A percentile compares a stretch with the other conserved stretches of the same genome.
Conservation (phyloP, 2,113 vertebrate species). For the Brevimyrus niger region DNA sequence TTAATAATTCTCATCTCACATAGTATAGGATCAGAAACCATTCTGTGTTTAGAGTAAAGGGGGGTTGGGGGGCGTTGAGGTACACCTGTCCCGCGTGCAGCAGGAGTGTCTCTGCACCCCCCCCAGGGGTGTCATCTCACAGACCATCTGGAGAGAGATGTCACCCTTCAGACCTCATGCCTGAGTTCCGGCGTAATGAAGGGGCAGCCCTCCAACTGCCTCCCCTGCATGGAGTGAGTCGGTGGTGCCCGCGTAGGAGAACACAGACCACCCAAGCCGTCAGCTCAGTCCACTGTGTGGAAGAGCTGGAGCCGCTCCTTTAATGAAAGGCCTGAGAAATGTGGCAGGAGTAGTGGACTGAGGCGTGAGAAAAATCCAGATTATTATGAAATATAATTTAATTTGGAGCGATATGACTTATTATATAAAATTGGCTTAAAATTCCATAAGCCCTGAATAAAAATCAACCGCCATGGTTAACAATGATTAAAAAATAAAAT, state of each 20-base stretch:
- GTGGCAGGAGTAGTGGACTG: neutral
- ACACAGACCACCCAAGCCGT: neutral
- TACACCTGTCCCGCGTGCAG: neutral
- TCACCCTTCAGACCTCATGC: conserved; percentile 33
- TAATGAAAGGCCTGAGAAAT: neutral
- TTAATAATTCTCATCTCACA: neutral
- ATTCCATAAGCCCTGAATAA: neutral
- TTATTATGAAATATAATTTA: neutral
- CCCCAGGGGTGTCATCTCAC: conserved; percentile 28
- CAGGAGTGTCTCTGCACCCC: neutral
- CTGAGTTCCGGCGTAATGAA: conserved; percentile 3
- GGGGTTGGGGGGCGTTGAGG: neutral
- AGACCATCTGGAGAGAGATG: conserved; percentile 20
- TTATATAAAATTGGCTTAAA: neutral
- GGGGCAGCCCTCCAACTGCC: neutral
- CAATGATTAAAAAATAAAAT: neutral
- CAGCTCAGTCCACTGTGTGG: neutral
- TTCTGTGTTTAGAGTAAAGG: neutral
- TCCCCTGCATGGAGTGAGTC: neutral
- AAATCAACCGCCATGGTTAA: neutral
- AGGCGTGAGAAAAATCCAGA: neutral
- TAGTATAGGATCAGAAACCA: neutral
- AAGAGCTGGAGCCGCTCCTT: neutral
- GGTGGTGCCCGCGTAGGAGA: neutral
- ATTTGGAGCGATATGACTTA: neutral